A percentile compares a stretch with the other conserved stretches of the same genome.
Conservation (phyloP, 2,113 vertebrate species). For the Cheilinus undulatus region DNA sequence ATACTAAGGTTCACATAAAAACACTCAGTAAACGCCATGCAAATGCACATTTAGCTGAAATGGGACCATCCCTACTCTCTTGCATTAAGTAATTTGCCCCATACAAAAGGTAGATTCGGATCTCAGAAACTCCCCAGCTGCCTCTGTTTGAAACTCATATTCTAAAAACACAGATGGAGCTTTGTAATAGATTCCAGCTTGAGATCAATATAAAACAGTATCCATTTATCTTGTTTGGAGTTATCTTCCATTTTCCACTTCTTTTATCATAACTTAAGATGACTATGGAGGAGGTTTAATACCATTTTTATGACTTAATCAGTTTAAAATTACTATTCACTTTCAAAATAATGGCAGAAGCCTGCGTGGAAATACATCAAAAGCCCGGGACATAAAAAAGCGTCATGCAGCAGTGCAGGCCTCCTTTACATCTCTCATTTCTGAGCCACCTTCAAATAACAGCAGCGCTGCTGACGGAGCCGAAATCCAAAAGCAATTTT, state of each 20-base stretch:
- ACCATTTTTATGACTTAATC: slow-evolving; percentile 19
- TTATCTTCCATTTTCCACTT: slow-evolving; percentile 5
- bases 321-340: slow-evolving; percentile 16
- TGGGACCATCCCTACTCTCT: no score
- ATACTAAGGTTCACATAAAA: no score
- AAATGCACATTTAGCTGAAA: no score
- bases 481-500: slow-evolving; percentile 77
- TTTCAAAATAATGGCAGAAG: slow-evolving; percentile 17
- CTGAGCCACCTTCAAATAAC: slow-evolving; percentile 70
- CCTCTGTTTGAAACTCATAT: background rate
- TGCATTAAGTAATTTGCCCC: background rate
- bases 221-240: background rate
- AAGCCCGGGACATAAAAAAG: slow-evolving; percentile 42
- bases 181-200: slow-evolving; percentile 1
- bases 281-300: slow-evolving; percentile 4
- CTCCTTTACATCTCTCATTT: slow-evolving; percentile 64
- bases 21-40: no score
- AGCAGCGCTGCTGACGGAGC: slow-evolving; percentile 72
- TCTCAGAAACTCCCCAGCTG: background rate
- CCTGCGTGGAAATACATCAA: slow-evolving; percentile 47
- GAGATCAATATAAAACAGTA: background rate
- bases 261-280: slow-evolving; percentile 4
- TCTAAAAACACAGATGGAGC: slow-evolving; percentile 1
- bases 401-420: slow-evolving; percentile 28
- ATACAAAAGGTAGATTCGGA: background rate